phyloP scores from a whole-genome alignment of 2,888 invertebrate species.

The Taenaris catops region DNA sequence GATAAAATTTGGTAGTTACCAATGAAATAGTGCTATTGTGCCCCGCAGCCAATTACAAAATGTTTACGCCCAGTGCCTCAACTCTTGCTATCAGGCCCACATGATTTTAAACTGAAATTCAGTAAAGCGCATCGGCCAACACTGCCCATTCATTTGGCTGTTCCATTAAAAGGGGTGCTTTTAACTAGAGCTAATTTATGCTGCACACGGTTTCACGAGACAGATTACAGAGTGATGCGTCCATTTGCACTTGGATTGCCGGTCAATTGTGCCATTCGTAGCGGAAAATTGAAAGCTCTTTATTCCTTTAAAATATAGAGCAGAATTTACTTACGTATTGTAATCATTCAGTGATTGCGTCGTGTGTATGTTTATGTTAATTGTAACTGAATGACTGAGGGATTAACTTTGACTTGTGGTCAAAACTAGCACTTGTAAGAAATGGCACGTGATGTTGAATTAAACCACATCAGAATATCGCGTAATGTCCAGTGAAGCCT shows the following conservation, averaged over 20 bases:
- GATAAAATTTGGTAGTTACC: too few species aligned
- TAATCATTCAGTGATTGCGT: too few species aligned
- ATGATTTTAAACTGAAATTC: constrained; percentile 18
- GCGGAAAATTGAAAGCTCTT: constrained; percentile 15
- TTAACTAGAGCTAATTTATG: constrained; percentile 75
- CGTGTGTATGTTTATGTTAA: too few species aligned
- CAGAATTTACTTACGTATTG: constrained; percentile 5
- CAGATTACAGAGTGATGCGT: constrained; percentile 71
- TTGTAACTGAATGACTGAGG: too few species aligned
- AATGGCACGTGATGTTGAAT: too few species aligned
- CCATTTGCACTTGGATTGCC: constrained; percentile 32
- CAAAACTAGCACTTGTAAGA: too few species aligned
- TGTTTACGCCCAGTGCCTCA: constrained; percentile 10
- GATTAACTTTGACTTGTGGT: too few species aligned
- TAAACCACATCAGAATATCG: too few species aligned
- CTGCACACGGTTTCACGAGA: constrained; percentile 63
- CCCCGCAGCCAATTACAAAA: constrained; percentile 5
- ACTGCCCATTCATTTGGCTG: constrained; percentile 65
- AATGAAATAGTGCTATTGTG: too few species aligned
- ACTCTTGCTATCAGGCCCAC: constrained; percentile 17
- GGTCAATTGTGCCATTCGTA: constrained; percentile 17
- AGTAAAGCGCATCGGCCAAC: constrained; percentile 16
- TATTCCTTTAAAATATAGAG: constrained; percentile 8
- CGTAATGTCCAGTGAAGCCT: too few species aligned
- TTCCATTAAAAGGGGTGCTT: constrained; percentile 72